Evolutionary conservation across 2,113 vertebrate species (phyloP).

Genomic region (Rhinolophus ferrumequinum): DNA sequence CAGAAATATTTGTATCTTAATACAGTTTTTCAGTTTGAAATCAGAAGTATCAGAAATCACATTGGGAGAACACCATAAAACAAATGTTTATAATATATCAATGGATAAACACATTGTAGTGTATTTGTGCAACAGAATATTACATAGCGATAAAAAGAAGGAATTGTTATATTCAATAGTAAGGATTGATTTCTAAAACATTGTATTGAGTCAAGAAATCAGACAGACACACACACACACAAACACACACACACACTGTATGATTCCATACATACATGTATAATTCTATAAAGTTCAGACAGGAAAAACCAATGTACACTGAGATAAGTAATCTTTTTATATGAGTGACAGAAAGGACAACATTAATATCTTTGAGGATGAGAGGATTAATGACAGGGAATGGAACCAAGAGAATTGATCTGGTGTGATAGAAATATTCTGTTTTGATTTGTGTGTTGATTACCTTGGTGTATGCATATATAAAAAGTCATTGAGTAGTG

Average conservation of each 20-base stretch:
- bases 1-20: background rate
- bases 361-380: background rate
- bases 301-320: background rate
- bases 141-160: background rate
- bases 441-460: background rate
- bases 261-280: background rate
- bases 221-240: background rate
- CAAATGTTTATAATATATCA: background rate
- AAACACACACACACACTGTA: background rate
- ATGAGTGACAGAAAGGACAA: background rate
- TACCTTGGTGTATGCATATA: background rate
- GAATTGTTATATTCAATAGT: background rate
- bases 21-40: background rate
- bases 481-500: background rate
- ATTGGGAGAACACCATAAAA: background rate
- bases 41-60: background rate
- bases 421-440: background rate
- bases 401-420: background rate
- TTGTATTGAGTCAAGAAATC: background rate
- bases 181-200: background rate
- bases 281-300: background rate
- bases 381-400: background rate
- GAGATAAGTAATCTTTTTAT: background rate
- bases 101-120: background rate
- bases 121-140: background rate